These are phyloP conservation scores for Bombyx mandarina DNA, from an alignment of 1,140 invertebrate genomes.

Conservation along the genomic window DNA sequence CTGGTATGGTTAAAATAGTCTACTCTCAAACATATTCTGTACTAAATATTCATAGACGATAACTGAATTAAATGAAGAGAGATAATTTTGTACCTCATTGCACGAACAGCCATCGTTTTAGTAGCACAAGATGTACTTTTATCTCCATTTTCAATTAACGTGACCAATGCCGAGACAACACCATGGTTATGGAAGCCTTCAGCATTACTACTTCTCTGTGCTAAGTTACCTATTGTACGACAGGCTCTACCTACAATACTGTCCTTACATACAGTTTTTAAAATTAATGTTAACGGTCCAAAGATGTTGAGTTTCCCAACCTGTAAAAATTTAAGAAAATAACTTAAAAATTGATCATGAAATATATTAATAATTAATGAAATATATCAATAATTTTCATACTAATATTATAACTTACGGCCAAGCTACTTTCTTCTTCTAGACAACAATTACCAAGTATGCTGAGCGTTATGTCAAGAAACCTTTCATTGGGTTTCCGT, in stretches of 20 bases:
- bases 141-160: slow-evolving; percentile 56
- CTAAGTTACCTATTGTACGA: slow-evolving; percentile 63
- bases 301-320: slow-evolving; percentile 55
- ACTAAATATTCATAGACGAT: too few species aligned
- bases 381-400: neutral
- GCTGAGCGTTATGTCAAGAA: slow-evolving; percentile 70
- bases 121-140: slow-evolving; percentile 62
- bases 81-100: slow-evolving; percentile 51
- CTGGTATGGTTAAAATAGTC: too few species aligned
- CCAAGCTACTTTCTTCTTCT: slow-evolving; percentile 57
- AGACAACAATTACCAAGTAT: slow-evolving; percentile 74
- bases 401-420: slow-evolving; percentile 26
- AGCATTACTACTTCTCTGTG: slow-evolving; percentile 52
- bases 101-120: slow-evolving; percentile 64
- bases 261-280: slow-evolving; percentile 61
- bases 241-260: slow-evolving; percentile 64
- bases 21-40: too few species aligned
- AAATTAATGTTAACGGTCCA: slow-evolving; percentile 49
- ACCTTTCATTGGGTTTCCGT: slow-evolving; percentile 66
- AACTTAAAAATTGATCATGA: neutral
- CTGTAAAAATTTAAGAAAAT: slow-evolving; percentile 25
- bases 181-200: slow-evolving; percentile 57
- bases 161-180: slow-evolving; percentile 50
- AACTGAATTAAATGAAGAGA: neutral
- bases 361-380: neutral